phyloP scores from a whole-genome alignment of 2,888 invertebrate genomes.

The Parascotia fuliginaria region DNA sequence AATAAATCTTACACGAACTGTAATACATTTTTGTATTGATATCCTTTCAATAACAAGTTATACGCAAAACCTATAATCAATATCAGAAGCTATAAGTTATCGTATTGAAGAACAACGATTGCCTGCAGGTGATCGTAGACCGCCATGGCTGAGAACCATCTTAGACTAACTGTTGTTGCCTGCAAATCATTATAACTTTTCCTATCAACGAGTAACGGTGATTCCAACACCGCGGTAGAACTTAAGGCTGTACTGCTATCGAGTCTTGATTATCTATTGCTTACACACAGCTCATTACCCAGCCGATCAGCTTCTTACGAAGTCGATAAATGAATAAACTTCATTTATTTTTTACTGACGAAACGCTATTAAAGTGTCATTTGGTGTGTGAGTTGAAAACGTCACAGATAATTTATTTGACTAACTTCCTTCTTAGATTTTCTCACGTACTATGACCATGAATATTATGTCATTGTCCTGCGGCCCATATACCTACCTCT shows the following conservation, averaged over 20 bases:
- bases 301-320: conserved; percentile 29
- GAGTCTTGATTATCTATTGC: conserved; percentile 42
- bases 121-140: conserved; percentile 39
- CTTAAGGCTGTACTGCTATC: conserved; percentile 42
- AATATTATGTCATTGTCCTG: too few species aligned
- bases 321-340: conserved; percentile 11
- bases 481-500: too few species aligned
- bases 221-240: conserved; percentile 59
- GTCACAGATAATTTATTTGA: not conserved
- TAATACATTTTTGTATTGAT: conserved; percentile 16
- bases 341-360: conserved; percentile 7
- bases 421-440: not conserved
- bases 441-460: not conserved
- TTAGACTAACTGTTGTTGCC: conserved; percentile 77
- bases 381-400: conserved; percentile 3
- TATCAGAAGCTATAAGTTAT: conserved; percentile 40
- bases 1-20: conserved; percentile 33
- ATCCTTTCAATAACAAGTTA: conserved; percentile 27
- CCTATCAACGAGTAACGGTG: conserved; percentile 75
- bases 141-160: conserved; percentile 54
- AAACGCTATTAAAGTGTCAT: conserved; percentile 19
- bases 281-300: conserved; percentile 21
- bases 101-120: conserved; percentile 38
- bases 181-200: conserved; percentile 64
- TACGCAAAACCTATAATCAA: conserved; percentile 34